phyloP scores from a whole-genome alignment of 2,888 invertebrate species.

The Agrotis exclamationis region DNA sequence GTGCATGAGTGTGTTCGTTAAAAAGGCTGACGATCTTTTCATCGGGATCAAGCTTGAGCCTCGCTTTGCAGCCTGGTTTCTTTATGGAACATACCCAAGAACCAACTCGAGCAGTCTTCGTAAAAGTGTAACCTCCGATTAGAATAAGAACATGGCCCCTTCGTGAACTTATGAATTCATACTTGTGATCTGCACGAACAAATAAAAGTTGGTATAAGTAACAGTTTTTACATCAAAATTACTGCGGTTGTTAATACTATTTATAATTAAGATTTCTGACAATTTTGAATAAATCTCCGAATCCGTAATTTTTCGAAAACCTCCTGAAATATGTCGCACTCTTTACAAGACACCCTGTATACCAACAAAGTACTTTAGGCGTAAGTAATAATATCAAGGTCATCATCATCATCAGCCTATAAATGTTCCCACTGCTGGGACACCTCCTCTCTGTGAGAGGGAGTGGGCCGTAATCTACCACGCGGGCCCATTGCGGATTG shows the following conservation, averaged over 20 bases:
- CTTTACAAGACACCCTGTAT: no score
- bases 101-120: constrained; percentile 12
- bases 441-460: no score
- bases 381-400: no score
- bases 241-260: not conserved
- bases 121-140: constrained; percentile 70
- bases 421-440: no score
- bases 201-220: not conserved
- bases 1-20: constrained; percentile 52
- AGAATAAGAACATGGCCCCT: constrained; percentile 64
- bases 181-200: constrained; percentile 31
- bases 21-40: constrained; percentile 27
- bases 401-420: no score
- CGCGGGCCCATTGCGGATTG: no score
- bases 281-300: no score
- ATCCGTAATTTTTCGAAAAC: no score
- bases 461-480: no score
- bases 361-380: no score
- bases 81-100: constrained; percentile 65
- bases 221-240: not conserved
- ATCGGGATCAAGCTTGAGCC: constrained; percentile 2
- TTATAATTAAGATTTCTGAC: no score
- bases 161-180: constrained; percentile 43
- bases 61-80: constrained; percentile 51
- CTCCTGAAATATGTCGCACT: no score